Percentiles rank a stretch among this genome's conserved stretches.
Conservation (phyloP, 2,888 invertebrate genomes). For the Heliconius cydno region DNA sequence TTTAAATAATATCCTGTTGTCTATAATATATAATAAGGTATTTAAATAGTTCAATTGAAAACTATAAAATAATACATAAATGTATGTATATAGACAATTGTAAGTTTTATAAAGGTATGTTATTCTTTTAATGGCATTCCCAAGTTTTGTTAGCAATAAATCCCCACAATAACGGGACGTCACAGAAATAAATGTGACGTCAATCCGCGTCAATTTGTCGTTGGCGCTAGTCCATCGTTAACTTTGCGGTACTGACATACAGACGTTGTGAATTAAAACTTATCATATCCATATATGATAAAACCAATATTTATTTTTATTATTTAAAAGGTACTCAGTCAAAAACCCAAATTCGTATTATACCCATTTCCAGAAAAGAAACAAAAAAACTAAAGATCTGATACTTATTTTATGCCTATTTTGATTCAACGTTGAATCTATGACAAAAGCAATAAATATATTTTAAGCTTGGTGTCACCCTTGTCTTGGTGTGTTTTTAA, state of each 20-base stretch:
- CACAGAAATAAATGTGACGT: conserved; percentile 78
- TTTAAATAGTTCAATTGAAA: background rate
- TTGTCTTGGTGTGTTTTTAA: too few relatives aligned
- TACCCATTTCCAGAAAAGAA: too few relatives aligned
- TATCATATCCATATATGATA: background rate
- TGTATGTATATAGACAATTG: background rate
- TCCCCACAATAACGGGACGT: conserved; percentile 75
- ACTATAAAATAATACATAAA: background rate
- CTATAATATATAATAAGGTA: background rate
- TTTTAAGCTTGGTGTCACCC: background rate
- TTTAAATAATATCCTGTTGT: background rate
- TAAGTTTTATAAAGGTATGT: background rate
- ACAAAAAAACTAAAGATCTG: too few relatives aligned
- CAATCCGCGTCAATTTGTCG: conserved; percentile 77
- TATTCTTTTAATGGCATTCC: conserved; percentile 65
- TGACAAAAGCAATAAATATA: background rate
- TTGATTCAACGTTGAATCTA: too few relatives aligned
- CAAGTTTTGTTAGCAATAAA: conserved; percentile 73
- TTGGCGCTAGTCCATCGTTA: conserved; percentile 63
- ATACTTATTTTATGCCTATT: too few relatives aligned
- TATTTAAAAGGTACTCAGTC: too few relatives aligned
- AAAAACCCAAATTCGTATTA: too few relatives aligned
- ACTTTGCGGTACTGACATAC: conserved; percentile 59
- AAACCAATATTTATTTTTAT: background rate
- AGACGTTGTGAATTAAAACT: conserved; percentile 34